Percentiles rank a stretch among this genome's conserved stretches.
Evolutionary conservation across 2,888 invertebrate species (phyloP).

Genomic region (Hemaris fuciformis): DNA sequence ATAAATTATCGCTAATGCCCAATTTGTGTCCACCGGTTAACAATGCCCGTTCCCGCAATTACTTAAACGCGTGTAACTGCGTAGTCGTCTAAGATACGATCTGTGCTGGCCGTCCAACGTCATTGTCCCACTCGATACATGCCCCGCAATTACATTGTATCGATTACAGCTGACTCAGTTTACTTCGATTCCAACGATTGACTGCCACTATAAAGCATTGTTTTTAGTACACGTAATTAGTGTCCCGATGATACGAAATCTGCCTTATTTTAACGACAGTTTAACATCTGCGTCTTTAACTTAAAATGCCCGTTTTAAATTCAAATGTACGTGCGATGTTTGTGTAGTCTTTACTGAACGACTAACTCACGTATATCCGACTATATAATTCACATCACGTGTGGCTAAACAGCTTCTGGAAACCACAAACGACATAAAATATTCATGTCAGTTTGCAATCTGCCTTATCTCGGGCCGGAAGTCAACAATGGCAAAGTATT

Average conservation of each 20-base stretch:
- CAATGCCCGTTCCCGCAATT: slow-evolving; percentile 81
- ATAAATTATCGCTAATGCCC: slow-evolving; percentile 81
- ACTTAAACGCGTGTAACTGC: slow-evolving; percentile 80
- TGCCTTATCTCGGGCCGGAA: slow-evolving; percentile 57
- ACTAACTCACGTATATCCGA: slow-evolving; percentile 44
- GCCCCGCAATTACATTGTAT: slow-evolving; percentile 74
- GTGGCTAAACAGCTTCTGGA: slow-evolving; percentile 61
- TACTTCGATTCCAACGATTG: slow-evolving; percentile 64
- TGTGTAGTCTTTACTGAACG: slow-evolving; percentile 36
- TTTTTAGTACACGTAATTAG: slow-evolving; percentile 71
- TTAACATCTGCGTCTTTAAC: slow-evolving; percentile 43
- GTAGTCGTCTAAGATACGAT: slow-evolving; percentile 70
- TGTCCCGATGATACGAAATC: slow-evolving; percentile 54
- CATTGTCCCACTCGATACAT: slow-evolving; percentile 76
- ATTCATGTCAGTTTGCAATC: slow-evolving; percentile 55
- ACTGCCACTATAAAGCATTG: slow-evolving; percentile 70
- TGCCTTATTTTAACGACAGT: slow-evolving; percentile 44
- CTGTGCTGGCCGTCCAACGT: slow-evolving; percentile 57
- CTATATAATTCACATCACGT: slow-evolving; percentile 58
- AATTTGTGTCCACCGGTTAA: slow-evolving; percentile 78
- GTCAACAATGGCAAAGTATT: slow-evolving; percentile 34
- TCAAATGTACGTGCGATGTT: slow-evolving; percentile 38
- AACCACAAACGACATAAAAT: slow-evolving; percentile 56
- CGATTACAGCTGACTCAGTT: slow-evolving; percentile 74
- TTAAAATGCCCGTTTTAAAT: slow-evolving; percentile 25